These are phyloP conservation scores for Mimachlamys varia DNA, from an alignment of 2,888 invertebrate genomes.

Conservation along the genomic window DNA sequence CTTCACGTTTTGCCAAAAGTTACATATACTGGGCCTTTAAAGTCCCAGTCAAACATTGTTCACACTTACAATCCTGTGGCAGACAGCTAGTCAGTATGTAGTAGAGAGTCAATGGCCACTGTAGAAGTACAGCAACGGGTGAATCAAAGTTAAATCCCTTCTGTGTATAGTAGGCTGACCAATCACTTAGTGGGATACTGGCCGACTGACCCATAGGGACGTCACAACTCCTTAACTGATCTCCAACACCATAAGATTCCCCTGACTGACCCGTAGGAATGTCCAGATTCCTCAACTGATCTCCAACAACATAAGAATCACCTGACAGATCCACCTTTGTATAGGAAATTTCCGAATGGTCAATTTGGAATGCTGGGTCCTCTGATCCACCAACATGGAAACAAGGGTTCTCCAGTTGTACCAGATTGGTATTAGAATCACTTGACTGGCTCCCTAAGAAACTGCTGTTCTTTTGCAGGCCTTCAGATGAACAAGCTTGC, in stretches of 20 bases:
- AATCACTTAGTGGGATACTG: slow-evolving; percentile 52
- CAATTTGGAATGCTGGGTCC: not conserved
- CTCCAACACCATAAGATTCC: too few relatives aligned
- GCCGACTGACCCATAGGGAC: too few relatives aligned
- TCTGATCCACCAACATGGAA: not conserved
- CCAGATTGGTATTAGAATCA: not conserved
- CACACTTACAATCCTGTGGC: slow-evolving; percentile 67
- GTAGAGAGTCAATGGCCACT: slow-evolving; percentile 77
- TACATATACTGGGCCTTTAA: too few relatives aligned
- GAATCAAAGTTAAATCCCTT: slow-evolving; percentile 72
- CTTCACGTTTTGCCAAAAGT: too few relatives aligned
- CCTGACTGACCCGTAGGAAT: not conserved
- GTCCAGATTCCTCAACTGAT: too few relatives aligned
- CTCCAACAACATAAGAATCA: too few relatives aligned
- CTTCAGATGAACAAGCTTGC: not conserved
- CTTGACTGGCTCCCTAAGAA: not conserved
- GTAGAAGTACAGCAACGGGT: slow-evolving; percentile 75
- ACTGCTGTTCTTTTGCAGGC: not conserved
- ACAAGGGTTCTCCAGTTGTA: not conserved
- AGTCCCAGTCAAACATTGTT: too few relatives aligned
- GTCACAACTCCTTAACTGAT: too few relatives aligned
- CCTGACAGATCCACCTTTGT: not conserved
- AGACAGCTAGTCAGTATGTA: slow-evolving; percentile 69
- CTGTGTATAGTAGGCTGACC: slow-evolving; percentile 68
- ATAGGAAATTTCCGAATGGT: too few relatives aligned